Percentiles rank a stretch among this genome's conserved stretches.
Evolutionary conservation across 2,888 invertebrate genomes (phyloP).

Genomic region (Drosophila incognita): DNA sequence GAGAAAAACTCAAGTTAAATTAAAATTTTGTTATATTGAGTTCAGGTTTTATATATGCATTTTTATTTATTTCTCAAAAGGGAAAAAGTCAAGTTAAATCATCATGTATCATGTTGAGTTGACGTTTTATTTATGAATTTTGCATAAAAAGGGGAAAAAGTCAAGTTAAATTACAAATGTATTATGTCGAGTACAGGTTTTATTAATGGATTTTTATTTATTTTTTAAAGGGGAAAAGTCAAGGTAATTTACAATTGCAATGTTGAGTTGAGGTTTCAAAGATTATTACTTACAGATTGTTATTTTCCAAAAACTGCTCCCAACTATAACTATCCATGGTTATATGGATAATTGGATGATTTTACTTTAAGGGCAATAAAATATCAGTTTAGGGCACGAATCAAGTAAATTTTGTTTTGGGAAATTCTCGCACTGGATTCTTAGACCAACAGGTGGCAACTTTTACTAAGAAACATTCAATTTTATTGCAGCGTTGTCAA

Average conservation of each 20-base stretch:
- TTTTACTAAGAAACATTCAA: neutral
- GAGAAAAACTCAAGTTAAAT: neutral
- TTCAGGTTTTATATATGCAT: too few species aligned
- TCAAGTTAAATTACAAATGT: neutral
- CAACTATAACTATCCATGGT: constrained; percentile 56
- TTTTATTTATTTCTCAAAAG: too few species aligned
- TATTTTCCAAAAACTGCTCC: constrained; percentile 69
- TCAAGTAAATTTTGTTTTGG: neutral
- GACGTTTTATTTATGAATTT: neutral
- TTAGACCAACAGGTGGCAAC: constrained; percentile 30
- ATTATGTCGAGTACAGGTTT: neutral
- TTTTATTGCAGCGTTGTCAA: neutral
- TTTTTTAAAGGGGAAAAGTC: neutral
- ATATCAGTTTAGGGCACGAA: neutral
- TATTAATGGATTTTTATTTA: neutral
- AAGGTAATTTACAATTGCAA: neutral
- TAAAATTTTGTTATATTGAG: neutral
- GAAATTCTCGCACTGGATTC: neutral
- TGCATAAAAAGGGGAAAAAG: neutral
- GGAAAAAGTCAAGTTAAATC: neutral
- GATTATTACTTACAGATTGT: constrained; percentile 65
- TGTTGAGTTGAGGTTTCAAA: neutral
- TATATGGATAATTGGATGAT: neutral
- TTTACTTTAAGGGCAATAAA: too few species aligned
- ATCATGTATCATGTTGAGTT: neutral